Conservation (phyloP, 53 echinoderm and acorn worm species). For the Hippasteria phrygiana region DNA sequence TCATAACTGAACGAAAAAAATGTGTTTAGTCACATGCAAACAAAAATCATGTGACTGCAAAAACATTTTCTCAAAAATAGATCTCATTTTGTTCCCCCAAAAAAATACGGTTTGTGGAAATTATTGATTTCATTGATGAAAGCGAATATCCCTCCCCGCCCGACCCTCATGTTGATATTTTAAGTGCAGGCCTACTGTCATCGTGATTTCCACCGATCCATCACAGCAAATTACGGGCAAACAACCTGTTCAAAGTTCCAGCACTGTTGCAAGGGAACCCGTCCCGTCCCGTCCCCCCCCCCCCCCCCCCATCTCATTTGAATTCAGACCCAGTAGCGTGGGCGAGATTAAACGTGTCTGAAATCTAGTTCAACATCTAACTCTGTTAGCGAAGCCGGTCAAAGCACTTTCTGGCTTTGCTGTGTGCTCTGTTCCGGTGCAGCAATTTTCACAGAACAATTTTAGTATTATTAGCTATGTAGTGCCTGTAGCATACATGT, state of each 20-base stretch:
- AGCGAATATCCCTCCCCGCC: no score
- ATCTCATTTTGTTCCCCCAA: no score
- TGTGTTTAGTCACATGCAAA: no score
- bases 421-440: not conserved
- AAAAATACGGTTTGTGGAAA: no score
- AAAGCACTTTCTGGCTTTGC: conserved; percentile 23
- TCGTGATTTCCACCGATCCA: conserved; percentile 7
- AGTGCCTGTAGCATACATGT: conserved; percentile 33
- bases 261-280: not conserved
- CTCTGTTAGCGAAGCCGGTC: conserved; percentile 35
- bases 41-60: no score
- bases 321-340: not conserved
- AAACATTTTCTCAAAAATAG: no score
- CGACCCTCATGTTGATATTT: no score
- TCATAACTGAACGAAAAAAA: no score
- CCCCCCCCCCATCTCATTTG: not conserved
- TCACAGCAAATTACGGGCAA: conserved; percentile 28
- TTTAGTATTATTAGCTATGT: conserved; percentile 40
- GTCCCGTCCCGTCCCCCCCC: not conserved
- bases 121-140: no score
- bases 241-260: conserved; percentile 35
- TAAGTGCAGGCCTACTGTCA: not conserved
- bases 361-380: conserved; percentile 53
- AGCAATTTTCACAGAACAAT: conserved; percentile 44
- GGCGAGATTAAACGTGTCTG: conserved; percentile 37